These are phyloP conservation scores for Hydraecia micacea DNA, from an alignment of 2,888 invertebrate species.

Conservation along the genomic window DNA sequence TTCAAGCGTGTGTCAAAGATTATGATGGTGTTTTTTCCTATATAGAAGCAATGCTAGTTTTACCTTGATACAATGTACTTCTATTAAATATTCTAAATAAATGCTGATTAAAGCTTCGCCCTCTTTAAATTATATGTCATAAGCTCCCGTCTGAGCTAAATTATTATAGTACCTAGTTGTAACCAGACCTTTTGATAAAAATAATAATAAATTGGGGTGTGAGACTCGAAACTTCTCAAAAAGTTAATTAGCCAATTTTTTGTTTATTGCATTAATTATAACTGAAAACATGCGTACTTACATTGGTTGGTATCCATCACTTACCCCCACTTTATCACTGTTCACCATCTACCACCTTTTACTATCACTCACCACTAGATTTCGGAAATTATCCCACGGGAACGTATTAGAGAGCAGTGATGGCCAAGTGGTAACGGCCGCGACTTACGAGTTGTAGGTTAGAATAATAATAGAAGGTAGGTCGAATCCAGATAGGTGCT, in stretches of 20 bases:
- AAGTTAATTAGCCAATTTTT: slow-evolving; percentile 30
- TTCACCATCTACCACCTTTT: not conserved
- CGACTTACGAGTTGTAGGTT: too few relatives aligned
- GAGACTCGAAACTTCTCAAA: slow-evolving; percentile 26
- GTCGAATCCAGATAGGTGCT: too few relatives aligned
- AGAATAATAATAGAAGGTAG: too few relatives aligned
- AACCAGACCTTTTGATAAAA: slow-evolving; percentile 53
- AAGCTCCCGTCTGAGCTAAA: too few relatives aligned
- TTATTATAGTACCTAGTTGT: slow-evolving; percentile 55
- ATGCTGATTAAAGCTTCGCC: too few relatives aligned
- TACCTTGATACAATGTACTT: too few relatives aligned
- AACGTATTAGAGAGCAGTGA: not conserved
- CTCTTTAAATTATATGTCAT: too few relatives aligned
- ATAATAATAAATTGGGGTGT: slow-evolving; percentile 60
- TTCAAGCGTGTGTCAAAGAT: too few relatives aligned
- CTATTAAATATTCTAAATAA: too few relatives aligned
- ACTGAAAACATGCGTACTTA: not conserved
- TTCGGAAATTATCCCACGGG: not conserved
- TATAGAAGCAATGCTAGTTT: too few relatives aligned
- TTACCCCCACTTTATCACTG: not conserved
- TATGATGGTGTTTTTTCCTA: too few relatives aligned
- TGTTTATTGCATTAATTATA: not conserved
- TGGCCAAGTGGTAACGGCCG: too few relatives aligned
- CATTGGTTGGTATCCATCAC: not conserved
- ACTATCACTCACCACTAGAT: not conserved